Conservation (phyloP, 2,797 vertebrate genomes). For the Balearica regulorum region DNA sequence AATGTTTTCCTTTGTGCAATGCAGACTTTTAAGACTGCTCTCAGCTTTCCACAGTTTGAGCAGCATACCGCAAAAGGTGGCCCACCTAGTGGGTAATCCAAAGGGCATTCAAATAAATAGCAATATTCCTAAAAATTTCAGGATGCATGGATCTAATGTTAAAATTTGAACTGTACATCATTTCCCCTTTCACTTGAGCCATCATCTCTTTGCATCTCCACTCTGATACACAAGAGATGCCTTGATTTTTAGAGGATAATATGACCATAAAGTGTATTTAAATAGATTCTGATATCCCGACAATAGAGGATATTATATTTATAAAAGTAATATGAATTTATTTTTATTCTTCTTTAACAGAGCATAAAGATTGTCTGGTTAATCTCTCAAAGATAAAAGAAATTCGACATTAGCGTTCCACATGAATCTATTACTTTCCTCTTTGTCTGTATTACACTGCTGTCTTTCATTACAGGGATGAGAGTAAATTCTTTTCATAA, state of each 20-base stretch:
- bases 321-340: constrained; percentile 12
- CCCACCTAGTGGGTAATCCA: background rate
- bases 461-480: constrained; percentile 33
- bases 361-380: constrained; percentile 4
- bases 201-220: background rate
- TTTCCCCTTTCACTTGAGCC: background rate
- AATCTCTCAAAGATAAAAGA: constrained; percentile 50
- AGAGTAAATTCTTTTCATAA: constrained; percentile 31
- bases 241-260: background rate
- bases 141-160: background rate
- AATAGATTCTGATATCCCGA: background rate
- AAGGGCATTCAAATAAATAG: background rate
- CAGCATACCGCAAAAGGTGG: background rate
- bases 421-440: constrained; percentile 27
- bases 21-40: background rate
- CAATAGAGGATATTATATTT: background rate
- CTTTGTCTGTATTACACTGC: background rate
- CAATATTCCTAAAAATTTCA: background rate
- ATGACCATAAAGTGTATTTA: background rate
- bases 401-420: constrained; percentile 23
- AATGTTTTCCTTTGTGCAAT: background rate
- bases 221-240: background rate
- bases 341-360: background rate
- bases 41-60: background rate
- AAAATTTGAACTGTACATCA: background rate